phyloP scores from a whole-genome alignment of 2,888 invertebrate genomes.

The Dilophus febrilis region DNA sequence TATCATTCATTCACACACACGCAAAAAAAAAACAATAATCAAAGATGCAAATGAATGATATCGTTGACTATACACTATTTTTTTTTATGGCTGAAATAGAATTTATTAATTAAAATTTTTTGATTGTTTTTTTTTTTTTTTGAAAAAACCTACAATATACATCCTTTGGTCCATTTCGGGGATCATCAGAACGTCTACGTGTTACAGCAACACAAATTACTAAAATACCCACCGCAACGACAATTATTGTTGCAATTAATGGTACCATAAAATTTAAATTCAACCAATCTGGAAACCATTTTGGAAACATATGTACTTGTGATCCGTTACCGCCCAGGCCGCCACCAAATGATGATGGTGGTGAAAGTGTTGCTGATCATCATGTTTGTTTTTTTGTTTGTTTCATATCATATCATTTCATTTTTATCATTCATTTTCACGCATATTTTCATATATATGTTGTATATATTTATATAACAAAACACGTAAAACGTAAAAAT shows the following conservation, averaged over 20 bases:
- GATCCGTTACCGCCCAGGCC: constrained; percentile 26
- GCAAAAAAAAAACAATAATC: too few species aligned
- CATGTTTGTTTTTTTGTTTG: background rate
- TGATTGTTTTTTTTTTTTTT: too few species aligned
- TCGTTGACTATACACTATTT: too few species aligned
- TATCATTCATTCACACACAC: too few species aligned
- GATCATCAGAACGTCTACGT: constrained; percentile 61
- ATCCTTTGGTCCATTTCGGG: constrained; percentile 64
- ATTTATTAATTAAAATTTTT: too few species aligned
- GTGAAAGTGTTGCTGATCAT: constrained; percentile 58
- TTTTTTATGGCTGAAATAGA: too few species aligned
- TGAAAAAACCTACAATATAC: constrained; percentile 53
- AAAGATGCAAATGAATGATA: too few species aligned
- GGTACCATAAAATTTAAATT: constrained; percentile 84
- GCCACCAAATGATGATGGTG: constrained; percentile 45
- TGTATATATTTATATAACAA: too few species aligned
- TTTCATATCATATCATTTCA: background rate
- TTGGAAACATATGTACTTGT: constrained; percentile 36
- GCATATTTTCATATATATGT: too few species aligned
- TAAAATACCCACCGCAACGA: constrained; percentile 76
- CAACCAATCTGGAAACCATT: constrained; percentile 75
- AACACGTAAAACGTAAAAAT: too few species aligned
- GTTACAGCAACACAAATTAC: constrained; percentile 81
- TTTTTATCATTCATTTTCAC: background rate
- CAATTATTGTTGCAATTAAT: constrained; percentile 74